A percentile compares a stretch with the other conserved stretches of the same genome.
phyloP scores from a whole-genome alignment of 2,797 vertebrate genomes.

The Semotilus atromaculatus region DNA sequence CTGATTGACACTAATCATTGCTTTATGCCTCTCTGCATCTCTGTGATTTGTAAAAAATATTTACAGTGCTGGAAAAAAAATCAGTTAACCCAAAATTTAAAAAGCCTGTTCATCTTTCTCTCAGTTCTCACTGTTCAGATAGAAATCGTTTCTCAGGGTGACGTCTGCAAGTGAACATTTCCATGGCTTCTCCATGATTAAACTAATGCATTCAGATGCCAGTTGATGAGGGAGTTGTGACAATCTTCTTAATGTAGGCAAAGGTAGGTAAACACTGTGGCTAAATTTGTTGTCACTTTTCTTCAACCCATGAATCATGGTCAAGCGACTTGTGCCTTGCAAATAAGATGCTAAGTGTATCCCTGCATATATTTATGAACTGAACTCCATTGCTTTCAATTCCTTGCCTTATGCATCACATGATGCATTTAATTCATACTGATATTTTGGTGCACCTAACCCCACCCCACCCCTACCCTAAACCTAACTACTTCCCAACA shows the following conservation, averaged over 20 bases:
- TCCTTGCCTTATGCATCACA: not conserved
- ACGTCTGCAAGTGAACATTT: not conserved
- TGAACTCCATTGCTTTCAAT: not conserved
- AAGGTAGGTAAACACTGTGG: not conserved
- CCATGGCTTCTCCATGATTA: not conserved
- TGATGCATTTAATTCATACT: not conserved
- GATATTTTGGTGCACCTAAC: not conserved
- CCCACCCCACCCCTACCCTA: not conserved
- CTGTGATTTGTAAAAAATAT: conserved; percentile 28
- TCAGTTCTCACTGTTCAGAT: not conserved
- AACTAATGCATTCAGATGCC: not conserved
- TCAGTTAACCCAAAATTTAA: not conserved
- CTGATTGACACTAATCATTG: conserved; percentile 31
- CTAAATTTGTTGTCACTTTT: not conserved
- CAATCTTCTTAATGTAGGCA: not conserved
- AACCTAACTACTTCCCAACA: not conserved
- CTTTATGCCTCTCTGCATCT: conserved; percentile 1
- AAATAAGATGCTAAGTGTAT: not conserved
- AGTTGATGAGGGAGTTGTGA: not conserved
- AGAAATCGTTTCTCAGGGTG: conserved; percentile 4
- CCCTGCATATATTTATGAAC: not conserved
- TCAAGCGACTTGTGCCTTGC: not conserved
- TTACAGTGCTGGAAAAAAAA: not conserved
- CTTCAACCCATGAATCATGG: not conserved
- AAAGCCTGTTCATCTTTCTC: not conserved